These are phyloP conservation scores for Rhopalosiphum padi DNA, from an alignment of 1,140 invertebrate genomes.

Conservation along the genomic window DNA sequence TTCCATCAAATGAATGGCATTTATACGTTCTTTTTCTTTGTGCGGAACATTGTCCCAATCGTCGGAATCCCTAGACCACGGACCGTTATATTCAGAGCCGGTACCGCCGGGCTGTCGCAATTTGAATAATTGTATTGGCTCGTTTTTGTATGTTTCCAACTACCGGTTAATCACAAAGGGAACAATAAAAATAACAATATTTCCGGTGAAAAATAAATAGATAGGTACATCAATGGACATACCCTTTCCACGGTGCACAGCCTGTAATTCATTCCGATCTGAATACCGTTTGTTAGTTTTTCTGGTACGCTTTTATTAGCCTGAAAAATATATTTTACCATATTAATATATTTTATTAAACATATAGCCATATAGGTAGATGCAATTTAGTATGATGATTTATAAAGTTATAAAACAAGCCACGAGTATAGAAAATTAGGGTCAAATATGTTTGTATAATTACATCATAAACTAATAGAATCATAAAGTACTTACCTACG, in stretches of 20 bases:
- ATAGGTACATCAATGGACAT: constrained; percentile 61
- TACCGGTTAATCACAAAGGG: constrained; percentile 60
- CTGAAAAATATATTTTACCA: constrained; percentile 64
- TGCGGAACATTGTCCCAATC: constrained; percentile 80
- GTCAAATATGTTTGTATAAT: constrained; percentile 14
- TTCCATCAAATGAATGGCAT: constrained; percentile 71
- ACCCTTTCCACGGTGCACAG: constrained; percentile 83
- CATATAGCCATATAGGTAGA: neutral
- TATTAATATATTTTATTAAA: neutral
- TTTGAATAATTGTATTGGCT: constrained; percentile 76
- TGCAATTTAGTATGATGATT: neutral
- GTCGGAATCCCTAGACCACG: constrained; percentile 73
- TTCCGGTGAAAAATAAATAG: neutral
- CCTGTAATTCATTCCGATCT: constrained; percentile 81
- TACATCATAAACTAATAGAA: neutral
- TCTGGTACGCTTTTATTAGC: constrained; percentile 65
- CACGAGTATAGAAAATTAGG: neutral
- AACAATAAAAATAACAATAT: neutral
- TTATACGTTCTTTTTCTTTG: constrained; percentile 76
- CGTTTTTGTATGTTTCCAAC: constrained; percentile 77
- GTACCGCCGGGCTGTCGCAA: constrained; percentile 76
- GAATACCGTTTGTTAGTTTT: constrained; percentile 80
- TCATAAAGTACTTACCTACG: neutral
- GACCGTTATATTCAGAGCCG: constrained; percentile 74
- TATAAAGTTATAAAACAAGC: neutral